Evolutionary conservation across 2,888 invertebrate species (phyloP).

Genomic region (Andrena camellia): DNA sequence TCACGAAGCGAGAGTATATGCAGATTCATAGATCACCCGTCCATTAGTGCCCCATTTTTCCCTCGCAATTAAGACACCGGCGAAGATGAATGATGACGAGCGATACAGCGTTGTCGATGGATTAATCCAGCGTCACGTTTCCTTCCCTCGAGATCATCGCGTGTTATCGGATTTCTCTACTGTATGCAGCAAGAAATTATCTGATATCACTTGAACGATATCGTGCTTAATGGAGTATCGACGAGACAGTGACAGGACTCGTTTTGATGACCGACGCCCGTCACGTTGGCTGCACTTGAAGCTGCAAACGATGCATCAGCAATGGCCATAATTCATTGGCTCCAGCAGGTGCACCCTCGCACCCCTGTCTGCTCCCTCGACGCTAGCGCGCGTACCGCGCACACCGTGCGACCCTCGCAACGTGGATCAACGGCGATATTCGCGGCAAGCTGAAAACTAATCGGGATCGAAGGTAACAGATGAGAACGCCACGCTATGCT

Average conservation of each 20-base stretch:
- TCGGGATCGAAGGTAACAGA: constrained; percentile 76
- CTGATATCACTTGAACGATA: constrained; percentile 30
- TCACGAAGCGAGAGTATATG: no score
- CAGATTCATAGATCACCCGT: no score
- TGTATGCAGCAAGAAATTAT: constrained; percentile 25
- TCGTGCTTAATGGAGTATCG: constrained; percentile 56
- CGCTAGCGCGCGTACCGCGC: background rate
- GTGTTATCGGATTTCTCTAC: constrained; percentile 17
- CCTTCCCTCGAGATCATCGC: background rate
- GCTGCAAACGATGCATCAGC: constrained; percentile 65
- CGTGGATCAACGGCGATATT: constrained; percentile 65
- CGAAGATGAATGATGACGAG: background rate
- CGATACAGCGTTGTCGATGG: background rate
- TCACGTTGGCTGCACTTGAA: constrained; percentile 58
- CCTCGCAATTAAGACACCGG: background rate
- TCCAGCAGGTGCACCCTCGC: constrained; percentile 54
- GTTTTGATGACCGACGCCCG: constrained; percentile 55
- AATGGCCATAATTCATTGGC: constrained; percentile 68
- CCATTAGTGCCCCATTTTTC: no score
- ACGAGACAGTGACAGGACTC: constrained; percentile 56
- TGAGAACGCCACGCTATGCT: constrained; percentile 57
- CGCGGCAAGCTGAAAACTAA: constrained; percentile 69
- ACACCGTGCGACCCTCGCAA: constrained; percentile 32
- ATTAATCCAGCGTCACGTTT: background rate
- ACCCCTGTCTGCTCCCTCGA: constrained; percentile 43